These are phyloP conservation scores for Alouatta palliata DNA, from an alignment of 2,113 vertebrate genomes.

Conservation along the genomic window DNA sequence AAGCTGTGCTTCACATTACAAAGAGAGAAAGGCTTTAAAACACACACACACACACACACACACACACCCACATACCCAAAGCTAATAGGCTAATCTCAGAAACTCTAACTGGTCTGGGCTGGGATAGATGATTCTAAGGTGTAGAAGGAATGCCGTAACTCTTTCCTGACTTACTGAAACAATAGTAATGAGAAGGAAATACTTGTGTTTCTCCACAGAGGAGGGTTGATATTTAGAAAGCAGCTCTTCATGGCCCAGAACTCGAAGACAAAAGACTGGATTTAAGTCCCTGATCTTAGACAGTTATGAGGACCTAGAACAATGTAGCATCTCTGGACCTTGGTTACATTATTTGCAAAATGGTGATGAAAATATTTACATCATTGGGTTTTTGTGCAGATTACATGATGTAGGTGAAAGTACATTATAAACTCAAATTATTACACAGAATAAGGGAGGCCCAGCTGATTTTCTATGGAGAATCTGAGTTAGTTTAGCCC, in stretches of 20 bases:
- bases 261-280: not conserved
- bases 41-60: too few relatives aligned
- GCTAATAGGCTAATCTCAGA: not conserved
- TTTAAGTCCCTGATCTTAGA: not conserved
- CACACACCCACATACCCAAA: not conserved
- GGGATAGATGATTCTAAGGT: not conserved
- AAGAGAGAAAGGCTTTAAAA: not conserved
- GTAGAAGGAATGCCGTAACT: not conserved
- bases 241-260: not conserved
- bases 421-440: constrained; percentile 3
- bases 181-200: not conserved
- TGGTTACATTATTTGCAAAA: not conserved
- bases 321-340: not conserved
- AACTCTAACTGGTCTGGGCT: not conserved
- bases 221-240: not conserved
- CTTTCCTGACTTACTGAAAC: not conserved
- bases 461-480: not conserved
- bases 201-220: not conserved
- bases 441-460: not conserved
- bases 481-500: not conserved
- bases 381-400: not conserved
- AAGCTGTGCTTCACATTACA: not conserved
- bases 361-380: not conserved
- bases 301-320: not conserved
- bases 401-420: not conserved